Evolutionary conservation across 2,113 vertebrate genomes (phyloP).

Genomic region (Lophochroa leadbeateri): DNA sequence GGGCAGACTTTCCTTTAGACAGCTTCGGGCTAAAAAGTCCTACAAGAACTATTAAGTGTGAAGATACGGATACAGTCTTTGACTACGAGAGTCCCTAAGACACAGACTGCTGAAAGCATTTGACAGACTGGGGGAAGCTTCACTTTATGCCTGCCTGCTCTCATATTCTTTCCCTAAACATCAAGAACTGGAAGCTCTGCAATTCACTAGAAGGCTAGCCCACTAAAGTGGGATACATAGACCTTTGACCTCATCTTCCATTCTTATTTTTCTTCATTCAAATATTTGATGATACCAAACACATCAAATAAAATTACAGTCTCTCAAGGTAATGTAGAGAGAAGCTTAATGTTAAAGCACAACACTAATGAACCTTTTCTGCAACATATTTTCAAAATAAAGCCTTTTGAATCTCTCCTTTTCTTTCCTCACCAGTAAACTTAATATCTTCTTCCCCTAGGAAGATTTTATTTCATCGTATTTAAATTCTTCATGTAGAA

Average conservation of each 20-base stretch:
- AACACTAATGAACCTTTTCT: neutral
- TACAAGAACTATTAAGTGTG: neutral
- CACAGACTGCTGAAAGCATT: neutral
- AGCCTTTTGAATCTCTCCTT: neutral
- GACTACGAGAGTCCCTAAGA: neutral
- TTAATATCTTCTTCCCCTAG: neutral
- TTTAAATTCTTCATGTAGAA: neutral
- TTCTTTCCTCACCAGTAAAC: neutral
- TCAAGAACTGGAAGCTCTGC: neutral
- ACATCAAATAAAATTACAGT: neutral
- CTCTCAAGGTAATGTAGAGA: neutral
- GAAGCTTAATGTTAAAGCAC: neutral
- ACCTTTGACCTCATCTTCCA: neutral
- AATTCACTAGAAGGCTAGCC: neutral
- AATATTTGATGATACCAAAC: neutral
- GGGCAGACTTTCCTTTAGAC: neutral
- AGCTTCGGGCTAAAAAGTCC: neutral
- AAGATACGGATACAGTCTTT: neutral
- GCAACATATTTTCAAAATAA: neutral
- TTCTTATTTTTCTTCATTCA: neutral
- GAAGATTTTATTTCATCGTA: neutral
- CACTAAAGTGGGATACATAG: neutral
- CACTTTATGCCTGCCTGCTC: neutral
- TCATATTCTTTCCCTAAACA: neutral
- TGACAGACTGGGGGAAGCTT: neutral